Conservation (phyloP, 2,888 invertebrate species). For the Adelognathus sp. region DNA sequence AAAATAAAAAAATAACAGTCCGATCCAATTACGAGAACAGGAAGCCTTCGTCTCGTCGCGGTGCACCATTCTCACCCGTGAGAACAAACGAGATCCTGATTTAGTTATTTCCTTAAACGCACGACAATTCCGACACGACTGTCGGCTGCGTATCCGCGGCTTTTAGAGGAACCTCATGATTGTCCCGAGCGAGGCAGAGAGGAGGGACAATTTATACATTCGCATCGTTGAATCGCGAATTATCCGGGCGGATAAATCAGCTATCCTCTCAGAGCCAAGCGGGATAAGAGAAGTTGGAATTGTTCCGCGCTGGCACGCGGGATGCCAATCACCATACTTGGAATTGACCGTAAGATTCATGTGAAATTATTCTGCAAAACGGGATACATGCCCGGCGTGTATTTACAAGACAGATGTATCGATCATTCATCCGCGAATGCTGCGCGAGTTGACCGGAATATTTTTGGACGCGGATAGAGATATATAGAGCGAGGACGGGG, state of each 20-base stretch:
- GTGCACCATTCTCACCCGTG: constrained; percentile 21
- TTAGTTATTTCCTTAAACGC: constrained; percentile 70
- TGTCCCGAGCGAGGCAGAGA: constrained; percentile 19
- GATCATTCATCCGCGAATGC: constrained; percentile 44
- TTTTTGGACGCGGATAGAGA: constrained; percentile 48
- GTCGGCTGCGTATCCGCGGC: constrained; percentile 19
- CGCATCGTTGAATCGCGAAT: constrained; percentile 16
- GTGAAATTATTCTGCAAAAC: constrained; percentile 13
- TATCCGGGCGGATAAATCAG: constrained; percentile 34
- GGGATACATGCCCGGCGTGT: constrained; percentile 4
- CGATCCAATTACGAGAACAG: constrained; percentile 71
- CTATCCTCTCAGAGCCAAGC: constrained; percentile 22
- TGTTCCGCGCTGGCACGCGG: neutral
- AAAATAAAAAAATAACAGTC: too few relatives aligned
- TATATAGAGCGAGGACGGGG: constrained; percentile 54
- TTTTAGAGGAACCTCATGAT: constrained; percentile 24
- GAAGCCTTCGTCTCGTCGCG: constrained; percentile 60
- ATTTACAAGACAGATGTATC: constrained; percentile 30
- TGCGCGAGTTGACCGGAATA: constrained; percentile 9
- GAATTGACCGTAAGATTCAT: constrained; percentile 1
- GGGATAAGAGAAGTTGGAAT: constrained; percentile 23
- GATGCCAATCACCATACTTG: constrained; percentile 37
- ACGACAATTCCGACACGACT: constrained; percentile 58
- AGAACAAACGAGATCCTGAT: constrained; percentile 64
- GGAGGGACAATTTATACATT: constrained; percentile 45